These are phyloP conservation scores for Microtus montanus DNA, from an alignment of 2,113 vertebrate species.

Conservation along the genomic window DNA sequence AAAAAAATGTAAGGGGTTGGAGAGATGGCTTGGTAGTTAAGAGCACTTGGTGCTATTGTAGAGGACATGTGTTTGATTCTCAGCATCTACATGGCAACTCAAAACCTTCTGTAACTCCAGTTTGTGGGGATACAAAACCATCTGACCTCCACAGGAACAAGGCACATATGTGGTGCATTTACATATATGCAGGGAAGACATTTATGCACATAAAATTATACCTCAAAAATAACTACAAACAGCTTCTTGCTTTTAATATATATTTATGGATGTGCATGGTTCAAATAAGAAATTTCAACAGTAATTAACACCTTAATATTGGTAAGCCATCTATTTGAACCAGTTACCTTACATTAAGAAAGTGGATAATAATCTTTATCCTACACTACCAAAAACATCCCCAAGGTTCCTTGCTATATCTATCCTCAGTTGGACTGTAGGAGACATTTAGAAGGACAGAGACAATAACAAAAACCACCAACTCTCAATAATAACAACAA, in stretches of 20 bases:
- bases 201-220: slow-evolving; percentile 44
- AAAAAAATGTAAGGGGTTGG: background rate
- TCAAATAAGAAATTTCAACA: slow-evolving; percentile 57
- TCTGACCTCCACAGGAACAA: no score
- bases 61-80: background rate
- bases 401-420: slow-evolving; percentile 5
- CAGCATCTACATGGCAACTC: background rate
- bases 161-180: background rate
- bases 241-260: slow-evolving; percentile 44
- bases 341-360: slow-evolving; percentile 26
- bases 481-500: slow-evolving; percentile 14
- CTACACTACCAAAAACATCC: slow-evolving; percentile 38
- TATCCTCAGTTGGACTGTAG: background rate
- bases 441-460: slow-evolving; percentile 42
- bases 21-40: background rate
- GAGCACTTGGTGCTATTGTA: background rate
- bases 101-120: background rate
- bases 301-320: background rate
- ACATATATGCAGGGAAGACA: background rate
- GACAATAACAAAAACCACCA: background rate
- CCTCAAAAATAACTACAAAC: slow-evolving; percentile 30
- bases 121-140: background rate
- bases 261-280: slow-evolving; percentile 22
- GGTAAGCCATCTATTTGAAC: slow-evolving; percentile 27
- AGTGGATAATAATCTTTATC: background rate